Base-by-base conservation (phyloP, 2,797 vertebrate species). In the Poecilia gillii region DNA sequence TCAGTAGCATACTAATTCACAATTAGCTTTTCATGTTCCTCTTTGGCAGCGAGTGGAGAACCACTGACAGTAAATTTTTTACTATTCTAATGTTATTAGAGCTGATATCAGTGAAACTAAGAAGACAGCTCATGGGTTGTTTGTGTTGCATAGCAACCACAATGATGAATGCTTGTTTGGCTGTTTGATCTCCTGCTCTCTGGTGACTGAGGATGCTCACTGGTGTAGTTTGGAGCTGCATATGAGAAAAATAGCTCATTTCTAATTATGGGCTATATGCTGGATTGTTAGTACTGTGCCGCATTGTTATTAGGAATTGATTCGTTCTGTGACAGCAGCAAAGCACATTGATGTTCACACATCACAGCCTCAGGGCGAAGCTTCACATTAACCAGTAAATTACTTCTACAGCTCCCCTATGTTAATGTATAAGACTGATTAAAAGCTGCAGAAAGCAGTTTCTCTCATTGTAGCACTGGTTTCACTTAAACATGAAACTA, bases 101-200 rank as follows among this genome's bases (percentile, higher is more conserved):
- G 49, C 72, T 75, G 71, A 46, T 5, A 77, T 81, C 74, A 74
- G 47, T 66, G 66, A 82, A 73, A 53, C 33, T 25, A 53, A 25
- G 51, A 72, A 80, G 75, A 77, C 49, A 45, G 47, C 81, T 73
- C 43, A 9, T 62, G 76, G 82, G 73, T 82, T 85, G 83, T 36
- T 83, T 73, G 57, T 80, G 87, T 91, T 88, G 87, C 89, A 39
- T 86, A 81, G 89, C 85, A 91, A 90, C 90, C 47, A 16, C 25
- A 16, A 74, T 86, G 84, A 89, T 84, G 78, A 85, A 78, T 57
- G 16, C 43, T 70, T 8, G n/a, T 51, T 80, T 79, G 36, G 18
- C 31, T 12, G 43, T 85, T 89, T 91, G 84, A 88, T 87, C 84
- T 82, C 13, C 76, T 18, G 74, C 70, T 86, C 77, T 80, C 75